A percentile compares a stretch with the other conserved stretches of the same genome.
Conservation (phyloP, 2,113 vertebrate genomes). For the Pluvialis apricaria region DNA sequence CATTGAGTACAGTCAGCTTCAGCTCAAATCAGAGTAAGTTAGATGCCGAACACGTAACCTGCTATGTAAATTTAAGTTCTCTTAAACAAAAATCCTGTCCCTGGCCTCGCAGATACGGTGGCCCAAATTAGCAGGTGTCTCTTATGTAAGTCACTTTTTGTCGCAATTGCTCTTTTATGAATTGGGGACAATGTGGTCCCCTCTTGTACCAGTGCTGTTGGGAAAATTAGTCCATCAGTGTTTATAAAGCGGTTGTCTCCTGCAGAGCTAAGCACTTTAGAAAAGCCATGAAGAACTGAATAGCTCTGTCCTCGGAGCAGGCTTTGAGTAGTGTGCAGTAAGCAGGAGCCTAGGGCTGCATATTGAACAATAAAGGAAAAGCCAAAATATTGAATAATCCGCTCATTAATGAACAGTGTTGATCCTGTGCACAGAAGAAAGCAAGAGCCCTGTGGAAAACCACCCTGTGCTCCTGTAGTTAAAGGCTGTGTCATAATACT, state of each 20-base stretch:
- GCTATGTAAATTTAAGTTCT: background rate
- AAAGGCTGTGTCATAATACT: background rate
- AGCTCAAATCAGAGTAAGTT: background rate
- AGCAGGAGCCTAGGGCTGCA: background rate
- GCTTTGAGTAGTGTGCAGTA: slow-evolving; percentile 2
- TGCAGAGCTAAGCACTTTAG: slow-evolving; percentile 17
- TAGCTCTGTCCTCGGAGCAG: slow-evolving; percentile 22
- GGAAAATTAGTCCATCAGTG: slow-evolving; percentile 29
- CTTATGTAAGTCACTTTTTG: background rate
- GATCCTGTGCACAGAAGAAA: background rate
- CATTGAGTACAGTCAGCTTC: background rate
- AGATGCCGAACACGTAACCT: background rate
- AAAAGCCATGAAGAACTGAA: slow-evolving; percentile 28
- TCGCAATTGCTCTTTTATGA: background rate
- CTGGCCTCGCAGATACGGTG: background rate
- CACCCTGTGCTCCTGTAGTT: background rate
- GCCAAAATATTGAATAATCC: background rate
- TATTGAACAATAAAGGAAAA: background rate
- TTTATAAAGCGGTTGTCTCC: slow-evolving; percentile 22
- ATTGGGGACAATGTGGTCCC: background rate
- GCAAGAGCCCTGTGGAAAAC: background rate
- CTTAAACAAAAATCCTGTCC: background rate
- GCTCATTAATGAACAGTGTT: background rate
- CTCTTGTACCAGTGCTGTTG: background rate
- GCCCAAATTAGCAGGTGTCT: background rate